Evolutionary conservation across 2,113 vertebrate genomes (phyloP), one percentile per base, ranked within the genome.

Genomic region (Dicerorhinus sumatrensis): DNA sequence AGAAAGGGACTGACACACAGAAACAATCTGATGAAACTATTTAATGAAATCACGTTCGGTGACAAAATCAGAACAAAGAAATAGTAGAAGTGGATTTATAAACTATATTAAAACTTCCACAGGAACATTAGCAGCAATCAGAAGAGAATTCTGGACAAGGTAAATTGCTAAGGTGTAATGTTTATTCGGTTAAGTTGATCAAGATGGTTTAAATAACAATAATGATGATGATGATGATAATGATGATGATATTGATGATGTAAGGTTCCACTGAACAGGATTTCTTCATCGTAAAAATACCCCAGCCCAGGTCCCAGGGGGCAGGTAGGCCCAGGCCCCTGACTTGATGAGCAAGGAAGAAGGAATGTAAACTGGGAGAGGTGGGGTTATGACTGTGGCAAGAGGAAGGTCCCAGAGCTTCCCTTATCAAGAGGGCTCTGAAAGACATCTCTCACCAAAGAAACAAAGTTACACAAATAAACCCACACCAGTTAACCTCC

Each of bases 391-490:
- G 17, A 70, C 18, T 81, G 36, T 54, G 48, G 25, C 33, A 58
- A 63, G 13, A n/a, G 70, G 86, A 84, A 33, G 56, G 62, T 77
- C 77, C 86, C 58, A 96, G 48, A 85, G 79, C 33, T 33, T 85
- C 87, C 75, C 80, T 84, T 80, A 84, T 46, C 84, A 80, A 51
- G 48, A 96, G 31, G 31, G 56, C 91, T 95, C 25, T 65, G 51
- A 95, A 89, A 95, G 90, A 86, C 65, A 89, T 46, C 85, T 89
- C 93, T 69, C 12, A 1, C 42, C 51, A 20, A 89, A 97, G 73
- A 93, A 91, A 69, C 77, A 67, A 70, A 95, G 81, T 88, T 90
- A 94, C 60, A 96, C 82, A 94, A 96, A 70, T 73, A 96, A 96
- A 73, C 85, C 65, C 79, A 42, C 72, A 82, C 79, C 82, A 56